A percentile compares a stretch with the other conserved stretches of the same genome.
Conservation (phyloP, 2,888 invertebrate genomes). For the Pseudococcus jackbeardsleyi region DNA sequence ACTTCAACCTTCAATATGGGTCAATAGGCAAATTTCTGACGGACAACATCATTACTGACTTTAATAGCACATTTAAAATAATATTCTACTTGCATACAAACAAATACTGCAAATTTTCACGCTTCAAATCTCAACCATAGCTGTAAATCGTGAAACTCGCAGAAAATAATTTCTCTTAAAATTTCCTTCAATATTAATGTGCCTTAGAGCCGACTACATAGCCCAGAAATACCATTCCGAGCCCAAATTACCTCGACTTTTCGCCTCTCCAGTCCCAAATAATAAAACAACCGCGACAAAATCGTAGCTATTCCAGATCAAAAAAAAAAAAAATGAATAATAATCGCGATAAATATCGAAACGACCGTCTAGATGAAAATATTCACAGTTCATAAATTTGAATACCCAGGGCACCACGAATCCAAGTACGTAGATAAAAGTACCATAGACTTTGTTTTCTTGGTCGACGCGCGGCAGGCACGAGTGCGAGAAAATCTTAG, state of each 20-base stretch:
- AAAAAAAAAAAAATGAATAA: neutral
- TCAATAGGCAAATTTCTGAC: too few species aligned
- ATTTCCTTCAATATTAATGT: neutral
- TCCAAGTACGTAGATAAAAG: neutral
- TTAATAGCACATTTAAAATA: too few species aligned
- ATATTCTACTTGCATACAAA: too few species aligned
- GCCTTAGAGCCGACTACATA: neutral
- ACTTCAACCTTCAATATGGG: too few species aligned
- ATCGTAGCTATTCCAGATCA: neutral
- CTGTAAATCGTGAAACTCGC: neutral
- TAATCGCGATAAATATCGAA: neutral
- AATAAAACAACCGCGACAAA: neutral
- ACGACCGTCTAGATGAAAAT: slow-evolving; percentile 8
- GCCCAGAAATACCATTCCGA: neutral
- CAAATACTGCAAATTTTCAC: neutral
- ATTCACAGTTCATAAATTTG: slow-evolving; percentile 47
- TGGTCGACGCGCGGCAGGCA: neutral
- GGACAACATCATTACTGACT: too few species aligned
- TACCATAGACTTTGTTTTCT: neutral
- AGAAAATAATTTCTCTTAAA: neutral
- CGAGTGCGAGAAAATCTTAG: neutral
- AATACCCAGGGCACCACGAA: neutral
- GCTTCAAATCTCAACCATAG: neutral
- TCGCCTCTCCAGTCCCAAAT: neutral
- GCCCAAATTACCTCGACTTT: neutral